Conservation (phyloP, 1,140 invertebrate species). For the Aethina tumida region DNA sequence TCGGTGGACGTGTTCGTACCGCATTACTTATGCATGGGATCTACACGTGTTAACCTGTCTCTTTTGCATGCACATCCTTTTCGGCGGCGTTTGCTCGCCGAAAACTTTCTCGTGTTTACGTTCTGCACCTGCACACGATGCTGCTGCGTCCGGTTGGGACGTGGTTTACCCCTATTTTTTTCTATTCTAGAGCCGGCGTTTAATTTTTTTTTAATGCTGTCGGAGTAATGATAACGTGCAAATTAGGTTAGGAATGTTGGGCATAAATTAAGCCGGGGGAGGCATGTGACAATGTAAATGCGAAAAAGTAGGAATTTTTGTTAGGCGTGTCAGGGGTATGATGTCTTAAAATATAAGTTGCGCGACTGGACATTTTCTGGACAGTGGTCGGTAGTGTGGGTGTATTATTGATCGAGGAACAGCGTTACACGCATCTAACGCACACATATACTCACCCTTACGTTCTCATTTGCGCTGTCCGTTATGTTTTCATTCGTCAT, state of each 20-base stretch:
- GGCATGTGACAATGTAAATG: not conserved
- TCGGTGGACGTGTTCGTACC: constrained; percentile 24
- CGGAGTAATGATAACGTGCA: too few relatives aligned
- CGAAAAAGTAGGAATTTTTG: constrained; percentile 18
- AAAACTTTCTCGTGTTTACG: constrained; percentile 16
- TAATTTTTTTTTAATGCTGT: constrained; percentile 1
- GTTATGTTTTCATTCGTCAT: constrained; percentile 34
- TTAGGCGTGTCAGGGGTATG: constrained; percentile 29
- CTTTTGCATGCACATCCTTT: constrained; percentile 10
- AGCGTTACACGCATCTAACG: constrained; percentile 28
- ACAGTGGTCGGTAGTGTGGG: constrained; percentile 34
- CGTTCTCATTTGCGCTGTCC: constrained; percentile 29
- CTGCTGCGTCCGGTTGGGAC: constrained; percentile 2
- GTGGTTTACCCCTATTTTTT: not conserved
- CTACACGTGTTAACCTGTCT: constrained; percentile 20
- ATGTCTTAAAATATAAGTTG: constrained; percentile 34
- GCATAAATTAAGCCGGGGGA: not conserved
- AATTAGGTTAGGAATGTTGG: too few relatives aligned
- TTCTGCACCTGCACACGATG: constrained; percentile 7
- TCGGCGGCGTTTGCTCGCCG: constrained; percentile 6
- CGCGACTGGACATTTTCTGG: constrained; percentile 34
- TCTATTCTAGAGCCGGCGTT: not conserved
- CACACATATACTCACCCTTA: constrained; percentile 16
- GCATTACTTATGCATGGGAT: constrained; percentile 26
- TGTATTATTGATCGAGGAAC: constrained; percentile 34